Evolutionary conservation across 2,113 vertebrate genomes (phyloP).

Genomic region (Struthidea cinerea): DNA sequence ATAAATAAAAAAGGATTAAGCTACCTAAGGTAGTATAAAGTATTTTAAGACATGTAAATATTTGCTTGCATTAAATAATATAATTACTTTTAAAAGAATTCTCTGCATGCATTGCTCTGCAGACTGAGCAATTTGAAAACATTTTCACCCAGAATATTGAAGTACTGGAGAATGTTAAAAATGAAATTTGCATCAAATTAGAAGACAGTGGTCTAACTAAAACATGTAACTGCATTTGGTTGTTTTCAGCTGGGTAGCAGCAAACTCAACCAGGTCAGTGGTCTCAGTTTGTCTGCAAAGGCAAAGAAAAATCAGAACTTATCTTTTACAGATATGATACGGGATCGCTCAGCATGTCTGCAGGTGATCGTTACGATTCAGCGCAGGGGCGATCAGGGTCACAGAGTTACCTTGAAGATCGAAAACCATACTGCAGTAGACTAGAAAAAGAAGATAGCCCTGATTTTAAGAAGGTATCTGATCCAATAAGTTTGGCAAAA

Average conservation of each 20-base stretch:
- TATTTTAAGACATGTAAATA: not conserved
- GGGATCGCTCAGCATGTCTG: conserved; percentile 65
- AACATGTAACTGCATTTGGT: not conserved
- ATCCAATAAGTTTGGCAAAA: not conserved
- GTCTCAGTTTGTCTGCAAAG: not conserved
- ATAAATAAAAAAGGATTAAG: not conserved
- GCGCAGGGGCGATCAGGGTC: conserved; percentile 72
- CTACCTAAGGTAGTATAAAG: not conserved
- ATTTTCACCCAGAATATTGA: not conserved
- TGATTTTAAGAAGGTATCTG: conserved; percentile 94
- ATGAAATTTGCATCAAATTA: not conserved
- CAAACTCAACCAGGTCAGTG: not conserved
- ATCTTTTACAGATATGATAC: conserved; percentile 77
- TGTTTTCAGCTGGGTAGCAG: not conserved
- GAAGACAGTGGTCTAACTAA: not conserved
- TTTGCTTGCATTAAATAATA: not conserved
- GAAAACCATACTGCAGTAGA: conserved; percentile 85
- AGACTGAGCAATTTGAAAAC: not conserved
- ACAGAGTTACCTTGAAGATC: conserved; percentile 81
- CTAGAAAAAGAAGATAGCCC: conserved; percentile 88
- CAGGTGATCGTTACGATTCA: conserved; percentile 83
- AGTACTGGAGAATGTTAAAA: not conserved
- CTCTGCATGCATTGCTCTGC: not conserved
- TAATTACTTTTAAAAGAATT: not conserved
- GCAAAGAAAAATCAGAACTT: not conserved